A percentile compares a stretch with the other conserved stretches of the same genome.
These are phyloP conservation scores for Lepidurus apus DNA, from an alignment of 1,140 invertebrate species.

Conservation along the genomic window DNA sequence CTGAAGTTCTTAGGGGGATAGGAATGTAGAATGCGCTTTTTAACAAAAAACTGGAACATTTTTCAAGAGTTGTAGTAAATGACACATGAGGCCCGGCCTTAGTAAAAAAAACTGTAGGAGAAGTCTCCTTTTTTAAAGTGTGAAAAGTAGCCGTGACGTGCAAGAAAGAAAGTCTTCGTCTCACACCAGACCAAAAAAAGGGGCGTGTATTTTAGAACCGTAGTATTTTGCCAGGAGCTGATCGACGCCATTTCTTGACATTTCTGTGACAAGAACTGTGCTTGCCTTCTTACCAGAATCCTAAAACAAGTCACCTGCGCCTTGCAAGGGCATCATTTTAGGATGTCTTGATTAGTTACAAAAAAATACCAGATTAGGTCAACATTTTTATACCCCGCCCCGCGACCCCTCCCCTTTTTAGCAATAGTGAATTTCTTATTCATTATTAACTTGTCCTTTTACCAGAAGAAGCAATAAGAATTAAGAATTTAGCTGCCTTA, in stretches of 20 bases:
- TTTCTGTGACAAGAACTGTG: conserved; percentile 18
- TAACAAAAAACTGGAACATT: no score
- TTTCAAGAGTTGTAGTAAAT: not conserved
- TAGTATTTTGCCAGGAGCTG: not conserved
- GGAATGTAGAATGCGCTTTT: no score
- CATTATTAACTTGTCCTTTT: not conserved
- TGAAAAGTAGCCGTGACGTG: not conserved
- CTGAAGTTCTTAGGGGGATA: no score
- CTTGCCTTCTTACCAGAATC: conserved; percentile 21
- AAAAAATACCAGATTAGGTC: not conserved
- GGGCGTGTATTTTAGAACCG: not conserved
- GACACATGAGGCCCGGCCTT: conserved; percentile 8
- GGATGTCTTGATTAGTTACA: conserved; percentile 2
- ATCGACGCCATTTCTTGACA: conserved; percentile 1
- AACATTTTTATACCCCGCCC: not conserved
- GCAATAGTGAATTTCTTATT: not conserved
- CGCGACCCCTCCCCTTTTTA: not conserved
- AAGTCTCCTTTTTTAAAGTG: not conserved
- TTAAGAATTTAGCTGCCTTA: not conserved
- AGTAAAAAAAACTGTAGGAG: not conserved
- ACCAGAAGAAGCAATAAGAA: not conserved
- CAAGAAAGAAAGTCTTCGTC: not conserved
- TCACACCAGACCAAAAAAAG: conserved; percentile 1
- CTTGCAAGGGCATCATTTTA: conserved; percentile 8
- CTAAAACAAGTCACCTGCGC: conserved; percentile 14